A percentile compares a stretch with the other conserved stretches of the same genome.
phyloP scores from a whole-genome alignment of 2,797 vertebrate genomes.

The Scarus forsteni region DNA sequence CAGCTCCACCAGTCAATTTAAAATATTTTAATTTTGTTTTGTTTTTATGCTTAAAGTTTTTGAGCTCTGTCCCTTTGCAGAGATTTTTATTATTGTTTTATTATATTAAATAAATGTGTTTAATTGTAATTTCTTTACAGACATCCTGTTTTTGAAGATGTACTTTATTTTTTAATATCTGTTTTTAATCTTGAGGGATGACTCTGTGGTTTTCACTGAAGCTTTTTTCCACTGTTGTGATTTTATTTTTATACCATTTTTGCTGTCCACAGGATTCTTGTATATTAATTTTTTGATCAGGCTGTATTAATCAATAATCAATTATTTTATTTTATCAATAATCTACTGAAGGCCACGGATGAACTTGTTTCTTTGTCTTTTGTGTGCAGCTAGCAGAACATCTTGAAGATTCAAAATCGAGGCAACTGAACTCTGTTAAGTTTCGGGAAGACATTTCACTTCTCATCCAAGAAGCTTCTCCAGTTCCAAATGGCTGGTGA shows the following conservation, averaged over 20 bases:
- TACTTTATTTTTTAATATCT: not conserved
- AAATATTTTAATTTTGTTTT: not conserved
- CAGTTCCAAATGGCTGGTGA: too few relatives aligned
- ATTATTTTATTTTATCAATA: not conserved
- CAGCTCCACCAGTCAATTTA: too few relatives aligned
- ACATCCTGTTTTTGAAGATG: not conserved
- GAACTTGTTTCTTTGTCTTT: too few relatives aligned
- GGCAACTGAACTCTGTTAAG: too few relatives aligned
- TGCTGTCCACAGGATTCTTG: slow-evolving; percentile 27
- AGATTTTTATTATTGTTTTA: slow-evolving; percentile 1
- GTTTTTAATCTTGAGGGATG: not conserved
- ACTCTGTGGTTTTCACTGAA: slow-evolving; percentile 34
- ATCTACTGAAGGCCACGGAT: too few relatives aligned
- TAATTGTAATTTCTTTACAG: too few relatives aligned
- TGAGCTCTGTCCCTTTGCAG: too few relatives aligned
- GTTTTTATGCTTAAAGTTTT: not conserved
- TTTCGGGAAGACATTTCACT: too few relatives aligned
- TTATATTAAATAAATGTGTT: not conserved
- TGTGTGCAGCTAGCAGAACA: too few relatives aligned
- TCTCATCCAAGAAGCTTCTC: too few relatives aligned
- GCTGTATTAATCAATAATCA: not conserved
- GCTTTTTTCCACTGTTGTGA: slow-evolving; percentile 43
- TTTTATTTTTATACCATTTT: slow-evolving; percentile 54
- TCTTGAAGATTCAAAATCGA: too few relatives aligned
- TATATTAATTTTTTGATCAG: slow-evolving; percentile 9